Base-by-base conservation (phyloP, 1,140 invertebrate genomes). In the Drosophila punjabiensis region DNA sequence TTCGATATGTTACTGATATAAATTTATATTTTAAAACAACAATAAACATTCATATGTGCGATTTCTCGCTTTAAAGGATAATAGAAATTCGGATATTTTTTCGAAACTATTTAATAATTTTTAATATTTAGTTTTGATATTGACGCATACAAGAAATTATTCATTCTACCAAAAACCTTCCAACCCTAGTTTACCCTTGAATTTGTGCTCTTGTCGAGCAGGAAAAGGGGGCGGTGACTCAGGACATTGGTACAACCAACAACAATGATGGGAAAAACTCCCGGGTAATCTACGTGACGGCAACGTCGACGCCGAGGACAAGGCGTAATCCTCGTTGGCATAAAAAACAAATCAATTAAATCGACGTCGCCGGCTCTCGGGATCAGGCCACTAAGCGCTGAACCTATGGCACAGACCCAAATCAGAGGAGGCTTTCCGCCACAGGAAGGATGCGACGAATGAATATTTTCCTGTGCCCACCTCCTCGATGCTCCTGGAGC, bases 341-440 rank as follows among this genome's bases (percentile, higher is more conserved):
- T 92, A 92, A 92, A 92, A 92, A 92, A 92, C 91, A 92, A 92
- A 92, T 92, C 91, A 92, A 92, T 92, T 92, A 92, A 92, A 91
- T 92, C 65, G 79, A 77, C 73, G 74, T 74, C 56, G 69, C 56
- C 37, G 32, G 56, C 71, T 74, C 69, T 32, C 32, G 45, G 69
- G 55, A 73, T 75, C 69, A 52, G 24, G 67, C 32, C 1, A 11
- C 18, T 33, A 16, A 9, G 35, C 45, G 24, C 24, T 24, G 24
- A 33, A 45, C 52, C 67, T 50, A 39, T 41, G 18, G 14, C 30
- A 48, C 24, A 43, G 71, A 80, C 83, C 77, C 78, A 75, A 80
- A 80, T 79, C 76, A 79, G 75, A 79, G 75, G 66, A 41, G 76
- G 65, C 76, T 79, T 79, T 79, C 65, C 59, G 70, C 59, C 78